Evolutionary conservation across 2,113 vertebrate species (phyloP), one percentile per base, ranked within the genome.

Genomic region (Aviceda subcristata): DNA sequence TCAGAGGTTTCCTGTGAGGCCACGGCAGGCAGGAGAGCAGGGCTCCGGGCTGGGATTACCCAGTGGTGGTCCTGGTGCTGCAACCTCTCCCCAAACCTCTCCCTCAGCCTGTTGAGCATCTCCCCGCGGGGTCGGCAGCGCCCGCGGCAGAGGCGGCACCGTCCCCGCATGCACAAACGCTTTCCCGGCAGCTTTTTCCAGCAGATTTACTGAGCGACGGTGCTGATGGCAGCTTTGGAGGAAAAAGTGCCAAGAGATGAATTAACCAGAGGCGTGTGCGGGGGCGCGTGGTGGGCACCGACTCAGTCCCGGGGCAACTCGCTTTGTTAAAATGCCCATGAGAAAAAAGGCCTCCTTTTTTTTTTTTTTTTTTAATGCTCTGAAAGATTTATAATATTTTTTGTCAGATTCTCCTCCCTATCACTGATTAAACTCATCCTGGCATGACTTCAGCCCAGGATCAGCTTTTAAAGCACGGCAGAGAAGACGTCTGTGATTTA

Each of bases 211-310:
- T 0, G 4, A 74, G 71, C 2, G 2, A 34, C 0, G 2, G 68
- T 48, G 36, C 48, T 7, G 4, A 19, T 6, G 41, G 83, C 55
- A 74, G 68, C 41, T 89, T 74, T 67, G 89, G 83, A 82, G 62
- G 87, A 66, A 46, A n/a, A 90, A 53, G 24, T 41, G 82, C 85
- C 94, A 86, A 80, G 71, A 76, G 38, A 72, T 46, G 66, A 90
- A 86, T 90, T 66, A 93, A 95, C 12, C 75, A 88, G 81, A 41
- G 36, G 10, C 0, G 1, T 14, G 46, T 9, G 34, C 0, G 0
- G 59, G 51, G 56, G 20, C 4, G 2, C 2, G 0, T 1, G 4
- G 38, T 76, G 78, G 78, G 82, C 85, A 83, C 26, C 0, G 0
- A 38, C 59, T 86, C 77, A 79, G 57, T 32, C 36, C 55, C 1